phyloP scores from a whole-genome alignment of 2,797 vertebrate species.

The Myotis myotis region DNA sequence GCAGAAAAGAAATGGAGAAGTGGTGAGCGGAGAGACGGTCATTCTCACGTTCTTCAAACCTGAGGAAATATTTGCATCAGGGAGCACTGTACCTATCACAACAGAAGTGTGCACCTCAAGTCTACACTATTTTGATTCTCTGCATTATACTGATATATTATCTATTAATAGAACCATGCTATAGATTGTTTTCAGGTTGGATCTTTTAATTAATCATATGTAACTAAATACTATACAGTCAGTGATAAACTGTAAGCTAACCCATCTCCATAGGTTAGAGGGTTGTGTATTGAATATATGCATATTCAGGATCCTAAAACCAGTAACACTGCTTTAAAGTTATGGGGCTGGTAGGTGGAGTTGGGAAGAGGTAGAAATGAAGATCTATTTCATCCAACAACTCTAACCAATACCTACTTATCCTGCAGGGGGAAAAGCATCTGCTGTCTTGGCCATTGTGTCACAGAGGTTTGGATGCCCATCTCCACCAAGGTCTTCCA shows the following conservation, averaged over 20 bases:
- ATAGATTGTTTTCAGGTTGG: conserved; percentile 68
- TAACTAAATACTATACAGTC: conserved; percentile 73
- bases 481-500: background rate
- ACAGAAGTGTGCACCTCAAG: background rate
- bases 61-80: background rate
- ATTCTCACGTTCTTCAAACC: background rate
- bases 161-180: conserved; percentile 67
- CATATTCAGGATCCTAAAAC: conserved; percentile 75
- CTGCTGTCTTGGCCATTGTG: background rate
- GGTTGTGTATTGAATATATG: conserved; percentile 72
- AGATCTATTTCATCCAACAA: conserved; percentile 73
- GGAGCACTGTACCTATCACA: background rate
- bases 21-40: background rate
- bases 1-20: background rate
- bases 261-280: conserved; percentile 61
- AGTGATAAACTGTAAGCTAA: conserved; percentile 75
- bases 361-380: conserved; percentile 71
- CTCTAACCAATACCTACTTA: conserved; percentile 74
- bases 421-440: background rate
- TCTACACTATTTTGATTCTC: background rate
- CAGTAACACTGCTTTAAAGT: conserved; percentile 74
- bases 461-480: background rate
- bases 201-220: conserved; percentile 79
- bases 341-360: background rate
- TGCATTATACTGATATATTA: conserved; percentile 62